These are phyloP conservation scores for Aplysina aerophoba DNA, from an alignment of 37 sponge, comb jelly and placozoan genomes.

Conservation along the genomic window DNA sequence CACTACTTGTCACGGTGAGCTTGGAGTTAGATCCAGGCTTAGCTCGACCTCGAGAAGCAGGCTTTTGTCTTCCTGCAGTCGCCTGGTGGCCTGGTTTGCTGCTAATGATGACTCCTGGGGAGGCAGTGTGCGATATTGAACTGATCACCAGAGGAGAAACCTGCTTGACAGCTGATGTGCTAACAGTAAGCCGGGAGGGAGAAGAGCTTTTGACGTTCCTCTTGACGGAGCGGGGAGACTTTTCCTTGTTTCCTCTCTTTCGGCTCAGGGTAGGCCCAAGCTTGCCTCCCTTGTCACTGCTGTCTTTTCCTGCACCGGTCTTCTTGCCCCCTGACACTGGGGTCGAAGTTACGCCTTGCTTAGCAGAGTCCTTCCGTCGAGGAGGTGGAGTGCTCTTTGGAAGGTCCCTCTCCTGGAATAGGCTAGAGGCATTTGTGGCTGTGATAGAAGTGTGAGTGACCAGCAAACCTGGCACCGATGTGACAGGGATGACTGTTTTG, in stretches of 20 bases:
- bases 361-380: neutral
- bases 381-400: neutral
- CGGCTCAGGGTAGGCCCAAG: neutral
- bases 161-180: neutral
- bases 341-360: neutral
- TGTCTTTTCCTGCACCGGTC: too few relatives aligned
- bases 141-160: conserved; percentile 2
- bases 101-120: too few relatives aligned
- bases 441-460: neutral
- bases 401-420: neutral
- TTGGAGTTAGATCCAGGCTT: too few relatives aligned
- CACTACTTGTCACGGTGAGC: too few relatives aligned
- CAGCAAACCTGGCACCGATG: neutral
- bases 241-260: neutral
- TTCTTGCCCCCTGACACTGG: neutral
- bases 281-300: too few relatives aligned
- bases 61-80: too few relatives aligned
- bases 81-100: too few relatives aligned
- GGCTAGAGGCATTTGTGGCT: neutral
- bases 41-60: too few relatives aligned
- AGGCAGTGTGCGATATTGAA: too few relatives aligned
- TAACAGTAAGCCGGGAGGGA: neutral
- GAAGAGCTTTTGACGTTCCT: neutral
- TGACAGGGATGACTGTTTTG: too few relatives aligned
- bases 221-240: neutral